These are phyloP conservation scores for Stigmatopora argus DNA, from an alignment of 2,113 vertebrate genomes.

Conservation along the genomic window DNA sequence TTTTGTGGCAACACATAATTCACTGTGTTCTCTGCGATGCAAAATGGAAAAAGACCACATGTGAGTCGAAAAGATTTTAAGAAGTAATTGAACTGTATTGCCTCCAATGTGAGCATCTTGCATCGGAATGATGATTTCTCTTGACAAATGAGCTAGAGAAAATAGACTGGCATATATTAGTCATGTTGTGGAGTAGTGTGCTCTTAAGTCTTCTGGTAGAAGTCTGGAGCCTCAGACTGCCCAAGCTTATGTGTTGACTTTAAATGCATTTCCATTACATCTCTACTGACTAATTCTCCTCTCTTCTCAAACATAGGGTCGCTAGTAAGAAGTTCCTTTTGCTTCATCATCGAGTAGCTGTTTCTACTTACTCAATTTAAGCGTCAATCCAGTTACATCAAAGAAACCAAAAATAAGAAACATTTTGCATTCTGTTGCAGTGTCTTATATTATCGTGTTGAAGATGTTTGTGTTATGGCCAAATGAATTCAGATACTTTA, in stretches of 20 bases:
- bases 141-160: constrained; percentile 58
- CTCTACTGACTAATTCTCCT: constrained; percentile 40
- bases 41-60: constrained; percentile 50
- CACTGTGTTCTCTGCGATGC: constrained; percentile 26
- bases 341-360: constrained; percentile 22
- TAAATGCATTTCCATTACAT: constrained; percentile 40
- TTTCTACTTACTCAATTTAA: constrained; percentile 13
- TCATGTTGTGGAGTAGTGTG: constrained; percentile 29
- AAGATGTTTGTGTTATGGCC: constrained; percentile 1
- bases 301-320: constrained; percentile 24
- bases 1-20: constrained; percentile 52
- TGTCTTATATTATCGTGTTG: not conserved
- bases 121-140: constrained; percentile 49
- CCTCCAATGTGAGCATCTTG: constrained; percentile 48
- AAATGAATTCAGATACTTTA: constrained; percentile 11
- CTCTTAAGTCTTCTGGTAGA: constrained; percentile 29
- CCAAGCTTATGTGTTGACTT: constrained; percentile 32
- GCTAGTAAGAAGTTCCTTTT: constrained; percentile 36
- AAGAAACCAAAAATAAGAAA: too few relatives aligned
- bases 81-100: constrained; percentile 51
- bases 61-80: constrained; percentile 43
- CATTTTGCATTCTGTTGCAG: constrained; percentile 11
- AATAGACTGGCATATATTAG: constrained; percentile 49
- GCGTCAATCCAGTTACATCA: too few relatives aligned
- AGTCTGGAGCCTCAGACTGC: constrained; percentile 21